phyloP scores from a whole-genome alignment of 1,140 invertebrate genomes.

The Dolichoris vasculosae region DNA sequence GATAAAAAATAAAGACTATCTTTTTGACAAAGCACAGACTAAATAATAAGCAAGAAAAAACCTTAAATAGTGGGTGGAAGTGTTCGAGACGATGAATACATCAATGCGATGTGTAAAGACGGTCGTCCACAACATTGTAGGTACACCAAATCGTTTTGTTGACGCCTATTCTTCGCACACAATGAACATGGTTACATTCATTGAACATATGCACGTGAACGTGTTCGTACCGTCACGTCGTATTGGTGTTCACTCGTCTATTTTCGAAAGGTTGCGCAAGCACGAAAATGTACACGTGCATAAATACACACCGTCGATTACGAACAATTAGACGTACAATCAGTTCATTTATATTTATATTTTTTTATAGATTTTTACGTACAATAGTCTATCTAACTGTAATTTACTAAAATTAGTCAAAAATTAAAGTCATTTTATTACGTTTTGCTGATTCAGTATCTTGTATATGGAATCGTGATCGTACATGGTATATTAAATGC shows the following conservation, averaged over 20 bases:
- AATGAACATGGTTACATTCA: not conserved
- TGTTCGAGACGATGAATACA: not conserved
- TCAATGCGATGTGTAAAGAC: not conserved
- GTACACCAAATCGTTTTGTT: not conserved
- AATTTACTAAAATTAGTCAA: not conserved
- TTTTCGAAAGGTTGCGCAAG: not conserved
- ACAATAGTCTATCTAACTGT: not conserved
- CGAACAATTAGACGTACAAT: not conserved
- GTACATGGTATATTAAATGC: not conserved
- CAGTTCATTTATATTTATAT: not conserved
- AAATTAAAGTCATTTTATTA: not conserved
- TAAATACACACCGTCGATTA: not conserved
- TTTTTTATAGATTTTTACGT: not conserved
- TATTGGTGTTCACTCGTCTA: not conserved
- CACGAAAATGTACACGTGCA: not conserved
- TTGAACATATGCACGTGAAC: not conserved
- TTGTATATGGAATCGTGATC: not conserved
- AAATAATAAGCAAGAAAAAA: too few relatives aligned
- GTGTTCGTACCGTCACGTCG: not conserved
- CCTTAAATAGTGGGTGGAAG: not conserved
- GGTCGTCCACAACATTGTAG: not conserved
- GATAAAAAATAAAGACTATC: not conserved
- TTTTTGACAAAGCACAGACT: not conserved
- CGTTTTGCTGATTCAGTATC: not conserved
- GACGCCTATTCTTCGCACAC: slow-evolving; percentile 9